Evolutionary conservation across 2,888 invertebrate species (phyloP).

Genomic region (Platypus cylindrus): DNA sequence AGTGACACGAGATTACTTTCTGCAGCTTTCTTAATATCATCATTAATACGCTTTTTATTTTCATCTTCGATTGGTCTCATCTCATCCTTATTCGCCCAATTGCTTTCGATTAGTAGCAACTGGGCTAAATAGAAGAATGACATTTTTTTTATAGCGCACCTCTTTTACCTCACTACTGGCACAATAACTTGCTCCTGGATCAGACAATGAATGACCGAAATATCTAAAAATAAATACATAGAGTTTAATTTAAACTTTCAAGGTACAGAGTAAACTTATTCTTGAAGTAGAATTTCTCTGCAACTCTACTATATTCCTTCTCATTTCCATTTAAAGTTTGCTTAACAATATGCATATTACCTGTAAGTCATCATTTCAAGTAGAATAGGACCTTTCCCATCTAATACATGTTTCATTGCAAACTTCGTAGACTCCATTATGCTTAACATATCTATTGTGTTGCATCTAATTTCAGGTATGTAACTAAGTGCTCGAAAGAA

Average conservation of each 20-base stretch:
- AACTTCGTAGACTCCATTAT: slow-evolving; percentile 53
- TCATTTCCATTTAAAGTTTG: no score
- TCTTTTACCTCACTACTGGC: slow-evolving; percentile 88
- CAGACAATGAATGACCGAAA: slow-evolving; percentile 95
- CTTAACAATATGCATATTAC: no score
- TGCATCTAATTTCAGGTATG: slow-evolving; percentile 72
- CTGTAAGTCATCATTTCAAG: slow-evolving; percentile 62
- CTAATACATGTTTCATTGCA: slow-evolving; percentile 46
- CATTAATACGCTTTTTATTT: slow-evolving; percentile 58
- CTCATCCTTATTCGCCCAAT: slow-evolving; percentile 67
- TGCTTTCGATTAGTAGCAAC: slow-evolving; percentile 59
- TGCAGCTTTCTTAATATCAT: slow-evolving; percentile 10
- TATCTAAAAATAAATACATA: slow-evolving; percentile 29
- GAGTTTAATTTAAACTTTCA: no score
- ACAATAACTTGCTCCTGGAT: slow-evolving; percentile 88
- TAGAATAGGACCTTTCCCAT: slow-evolving; percentile 62
- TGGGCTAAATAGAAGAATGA: slow-evolving; percentile 85
- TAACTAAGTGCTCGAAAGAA: slow-evolving; percentile 72
- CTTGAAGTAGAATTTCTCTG: no score
- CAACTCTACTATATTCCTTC: no score
- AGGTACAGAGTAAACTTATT: no score
- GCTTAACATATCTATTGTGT: slow-evolving; percentile 72
- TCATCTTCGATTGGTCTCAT: slow-evolving; percentile 62
- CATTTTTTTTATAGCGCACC: slow-evolving; percentile 83
- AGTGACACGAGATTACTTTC: slow-evolving; percentile 9